Conservation (phyloP, 2,113 vertebrate species). For the Naja naja region DNA sequence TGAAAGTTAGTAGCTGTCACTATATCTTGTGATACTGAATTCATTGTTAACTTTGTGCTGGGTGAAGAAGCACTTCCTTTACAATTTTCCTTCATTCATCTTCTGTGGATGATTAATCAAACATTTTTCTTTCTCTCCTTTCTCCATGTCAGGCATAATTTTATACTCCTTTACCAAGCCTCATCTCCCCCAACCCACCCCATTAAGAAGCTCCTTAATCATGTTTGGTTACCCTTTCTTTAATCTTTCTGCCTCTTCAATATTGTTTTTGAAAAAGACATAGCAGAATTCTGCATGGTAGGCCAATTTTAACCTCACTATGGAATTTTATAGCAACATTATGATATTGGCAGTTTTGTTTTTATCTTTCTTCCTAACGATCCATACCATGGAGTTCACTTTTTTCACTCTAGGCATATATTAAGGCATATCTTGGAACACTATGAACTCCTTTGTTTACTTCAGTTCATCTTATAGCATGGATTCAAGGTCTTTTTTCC, state of each 20-base stretch:
- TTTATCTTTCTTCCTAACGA: neutral
- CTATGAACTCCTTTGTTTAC: neutral
- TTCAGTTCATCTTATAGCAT: neutral
- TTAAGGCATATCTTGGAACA: neutral
- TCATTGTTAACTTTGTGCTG: neutral
- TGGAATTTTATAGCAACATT: neutral
- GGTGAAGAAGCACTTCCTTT: neutral
- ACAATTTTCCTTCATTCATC: neutral
- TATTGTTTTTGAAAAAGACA: neutral
- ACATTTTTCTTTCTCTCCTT: neutral
- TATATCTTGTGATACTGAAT: neutral
- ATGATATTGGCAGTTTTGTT: neutral
- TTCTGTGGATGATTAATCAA: neutral
- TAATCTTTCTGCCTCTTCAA: neutral
- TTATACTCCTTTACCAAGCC: neutral
- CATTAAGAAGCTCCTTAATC: neutral
- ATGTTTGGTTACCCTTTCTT: neutral
- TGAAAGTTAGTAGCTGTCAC: neutral
- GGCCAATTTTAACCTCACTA: neutral
- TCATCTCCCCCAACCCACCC: neutral
- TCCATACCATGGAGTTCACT: neutral
- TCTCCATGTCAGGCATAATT: neutral
- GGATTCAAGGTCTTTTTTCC: neutral
- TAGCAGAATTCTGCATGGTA: neutral
- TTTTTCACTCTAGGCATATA: neutral